Base-by-base conservation (phyloP, 2,113 vertebrate genomes). In the Todiramphus chloris region DNA sequence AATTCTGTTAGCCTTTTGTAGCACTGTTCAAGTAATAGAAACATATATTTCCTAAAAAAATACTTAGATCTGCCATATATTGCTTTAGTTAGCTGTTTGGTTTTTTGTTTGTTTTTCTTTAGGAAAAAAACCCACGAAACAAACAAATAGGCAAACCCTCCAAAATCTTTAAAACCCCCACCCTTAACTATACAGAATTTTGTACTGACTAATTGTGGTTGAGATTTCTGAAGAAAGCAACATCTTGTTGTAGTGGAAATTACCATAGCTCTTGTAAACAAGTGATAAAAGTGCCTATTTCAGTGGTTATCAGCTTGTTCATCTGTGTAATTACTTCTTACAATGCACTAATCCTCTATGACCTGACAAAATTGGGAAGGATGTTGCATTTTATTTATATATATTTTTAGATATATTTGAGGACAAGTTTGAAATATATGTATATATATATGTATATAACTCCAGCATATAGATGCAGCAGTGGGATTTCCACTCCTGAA, bases 261-360 rank as follows among this genome's bases (percentile, higher is more conserved):
- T 95, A 94, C 80, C 85, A 75, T 92, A 97, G 96, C 93, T 97
- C 96, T 97, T 97, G 86, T 96, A 96, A 97, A 96, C 48, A 95
- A 77, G 77, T 96, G 97, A 98, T 97, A 98, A 98, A 98, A 98
- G 78, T 91, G 87, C 76, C 95, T 96, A 53, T 98, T 96, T 97
- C 91, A 70, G 95, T 97, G 95, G 82, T 97, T 98, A 98, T 98
- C 98, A 97, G 91, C 94, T 98, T 98, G 94, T 95, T 98, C 96
- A 97, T 97, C 91, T 98, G 96, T 60, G 63, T 98, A 97, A 98
- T 98, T 98, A 96, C 97, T 98, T 98, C 95, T 98, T 96, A 98
- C 84, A 97, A 91, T 96, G 93, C 89, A 97, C 94, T 97, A 97
- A 93, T 94, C 88, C 95, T 97, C 67, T 39, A 30, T 63, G 69